phyloP scores from a whole-genome alignment of 2,113 vertebrate species.

The Halcyon senegalensis region DNA sequence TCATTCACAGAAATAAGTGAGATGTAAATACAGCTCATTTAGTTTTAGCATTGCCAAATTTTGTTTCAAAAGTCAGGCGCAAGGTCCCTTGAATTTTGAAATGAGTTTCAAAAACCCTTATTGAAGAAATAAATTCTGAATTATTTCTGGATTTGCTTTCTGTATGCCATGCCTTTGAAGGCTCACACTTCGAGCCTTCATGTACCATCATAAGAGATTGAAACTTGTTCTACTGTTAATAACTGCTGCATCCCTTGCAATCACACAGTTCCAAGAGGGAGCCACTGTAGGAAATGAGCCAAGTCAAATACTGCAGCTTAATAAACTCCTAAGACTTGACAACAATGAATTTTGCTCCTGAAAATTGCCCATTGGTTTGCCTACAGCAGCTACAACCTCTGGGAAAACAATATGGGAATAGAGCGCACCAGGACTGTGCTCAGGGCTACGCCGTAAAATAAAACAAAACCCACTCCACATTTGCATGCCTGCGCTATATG shows the following conservation, averaged over 20 bases:
- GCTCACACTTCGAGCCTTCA: background rate
- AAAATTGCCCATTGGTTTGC: background rate
- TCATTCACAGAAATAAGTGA: slow-evolving; percentile 56
- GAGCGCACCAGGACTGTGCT: rapidly evolving
- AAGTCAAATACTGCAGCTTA: slow-evolving; percentile 49
- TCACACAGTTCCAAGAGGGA: slow-evolving; percentile 3
- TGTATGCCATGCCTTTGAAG: slow-evolving; percentile 45
- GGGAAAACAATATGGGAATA: background rate
- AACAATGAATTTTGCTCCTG: slow-evolving; percentile 18
- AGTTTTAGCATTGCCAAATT: slow-evolving; percentile 26
- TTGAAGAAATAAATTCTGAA: slow-evolving; percentile 24
- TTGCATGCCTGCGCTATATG: background rate
- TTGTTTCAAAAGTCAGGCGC: slow-evolving; percentile 25
- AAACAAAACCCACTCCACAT: rapidly evolving
- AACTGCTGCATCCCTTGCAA: slow-evolving; percentile 48
- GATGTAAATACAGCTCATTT: slow-evolving; percentile 1
- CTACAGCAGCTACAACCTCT: background rate
- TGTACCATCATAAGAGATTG: background rate
- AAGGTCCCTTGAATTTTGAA: slow-evolving; percentile 40
- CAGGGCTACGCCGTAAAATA: background rate
- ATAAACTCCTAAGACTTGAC: background rate
- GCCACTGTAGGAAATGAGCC: slow-evolving; percentile 35
- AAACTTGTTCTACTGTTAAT: slow-evolving; percentile 40
- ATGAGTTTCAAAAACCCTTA: background rate
- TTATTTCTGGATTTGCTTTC: slow-evolving; percentile 34